Conservation (phyloP, 2,797 vertebrate species). For the Ispidina picta region DNA sequence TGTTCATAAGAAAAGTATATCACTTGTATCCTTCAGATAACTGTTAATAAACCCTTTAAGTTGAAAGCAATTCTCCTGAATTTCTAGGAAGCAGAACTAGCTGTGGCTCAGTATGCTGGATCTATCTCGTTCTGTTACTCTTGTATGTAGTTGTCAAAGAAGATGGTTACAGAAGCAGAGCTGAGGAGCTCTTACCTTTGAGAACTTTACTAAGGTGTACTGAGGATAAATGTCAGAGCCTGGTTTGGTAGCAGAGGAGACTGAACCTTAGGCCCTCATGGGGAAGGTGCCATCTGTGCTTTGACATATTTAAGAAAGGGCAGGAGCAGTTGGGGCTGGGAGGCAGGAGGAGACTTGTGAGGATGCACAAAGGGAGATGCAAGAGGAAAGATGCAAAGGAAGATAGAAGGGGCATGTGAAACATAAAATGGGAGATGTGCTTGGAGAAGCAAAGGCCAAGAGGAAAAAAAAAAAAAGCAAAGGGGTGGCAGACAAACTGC, state of each 20-base stretch:
- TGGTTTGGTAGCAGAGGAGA: not conserved
- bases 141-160: not conserved
- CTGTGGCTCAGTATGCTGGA: not conserved
- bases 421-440: not conserved
- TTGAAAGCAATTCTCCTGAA: not conserved
- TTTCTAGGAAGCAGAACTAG: not conserved
- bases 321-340: not conserved
- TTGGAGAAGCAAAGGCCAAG: not conserved
- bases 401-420: not conserved
- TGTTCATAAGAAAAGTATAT: not conserved
- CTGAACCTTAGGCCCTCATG: not conserved
- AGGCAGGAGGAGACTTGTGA: not conserved
- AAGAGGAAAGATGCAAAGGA: not conserved
- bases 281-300: not conserved
- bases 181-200: not conserved
- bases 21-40: not conserved
- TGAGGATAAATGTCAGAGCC: not conserved
- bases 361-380: not conserved
- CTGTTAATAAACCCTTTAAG: not conserved
- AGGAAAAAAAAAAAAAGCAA: not conserved
- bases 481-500: not conserved
- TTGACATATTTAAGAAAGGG: not conserved
- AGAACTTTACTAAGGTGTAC: not conserved
- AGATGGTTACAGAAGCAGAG: not conserved
- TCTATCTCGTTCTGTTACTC: not conserved